Conservation (phyloP, 1,140 invertebrate genomes). For the Phymorhynchus buccinoides region DNA sequence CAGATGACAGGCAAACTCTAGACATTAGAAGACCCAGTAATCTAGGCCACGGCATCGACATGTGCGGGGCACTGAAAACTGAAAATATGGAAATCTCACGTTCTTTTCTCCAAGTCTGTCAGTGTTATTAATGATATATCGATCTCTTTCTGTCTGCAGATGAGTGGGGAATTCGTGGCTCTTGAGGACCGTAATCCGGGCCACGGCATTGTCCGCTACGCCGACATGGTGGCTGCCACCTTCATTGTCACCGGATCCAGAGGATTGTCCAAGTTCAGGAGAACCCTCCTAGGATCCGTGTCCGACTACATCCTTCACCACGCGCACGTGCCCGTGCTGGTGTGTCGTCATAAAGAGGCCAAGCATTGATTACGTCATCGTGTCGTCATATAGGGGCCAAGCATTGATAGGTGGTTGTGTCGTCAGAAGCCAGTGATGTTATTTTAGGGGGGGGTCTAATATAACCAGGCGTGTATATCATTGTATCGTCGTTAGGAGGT, state of each 20-base stretch:
- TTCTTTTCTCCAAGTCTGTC: too few species aligned
- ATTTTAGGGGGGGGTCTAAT: too few species aligned
- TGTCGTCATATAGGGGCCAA: too few species aligned
- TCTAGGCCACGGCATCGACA: too few species aligned
- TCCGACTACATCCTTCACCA: constrained; percentile 50
- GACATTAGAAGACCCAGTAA: too few species aligned
- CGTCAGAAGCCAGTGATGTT: too few species aligned
- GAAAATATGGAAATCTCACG: too few species aligned
- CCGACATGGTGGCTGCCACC: constrained; percentile 37
- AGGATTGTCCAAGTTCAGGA: constrained; percentile 41
- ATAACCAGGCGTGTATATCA: too few species aligned
- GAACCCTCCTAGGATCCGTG: constrained; percentile 46
- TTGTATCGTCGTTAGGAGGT: too few species aligned
- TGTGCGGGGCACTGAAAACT: too few species aligned
- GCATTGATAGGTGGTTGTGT: too few species aligned
- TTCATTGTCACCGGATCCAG: constrained; percentile 45
- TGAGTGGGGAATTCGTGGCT: constrained; percentile 48
- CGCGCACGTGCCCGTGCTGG: constrained; percentile 45
- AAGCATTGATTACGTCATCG: constrained; percentile 27
- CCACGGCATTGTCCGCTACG: constrained; percentile 41
- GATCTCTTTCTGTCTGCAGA: constrained; percentile 36
- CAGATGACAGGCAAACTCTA: too few species aligned
- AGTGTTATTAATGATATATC: not conserved
- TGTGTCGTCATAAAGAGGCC: constrained; percentile 40
- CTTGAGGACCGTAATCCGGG: constrained; percentile 46